Base-by-base conservation (phyloP, 1,140 invertebrate genomes). In the Plectrocnemia conspersa region DNA sequence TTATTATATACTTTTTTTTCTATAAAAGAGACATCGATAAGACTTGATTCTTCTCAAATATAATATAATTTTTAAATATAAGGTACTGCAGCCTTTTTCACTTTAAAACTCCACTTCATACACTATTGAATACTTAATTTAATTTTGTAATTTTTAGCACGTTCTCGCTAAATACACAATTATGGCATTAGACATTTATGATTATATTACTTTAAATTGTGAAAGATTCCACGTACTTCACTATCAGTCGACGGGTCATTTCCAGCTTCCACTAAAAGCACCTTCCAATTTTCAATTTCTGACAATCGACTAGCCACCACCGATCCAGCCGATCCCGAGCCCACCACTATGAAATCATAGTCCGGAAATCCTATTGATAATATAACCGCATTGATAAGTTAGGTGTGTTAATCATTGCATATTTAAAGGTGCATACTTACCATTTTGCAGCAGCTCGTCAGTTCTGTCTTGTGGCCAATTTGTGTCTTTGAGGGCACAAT, bases 401-500 rank as follows among this genome's bases (percentile, higher is more conserved):
- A 35, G 11, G 3, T 13, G n/a, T n/a, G n/a, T n/a, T n/a, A n/a
- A n/a, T n/a, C n/a, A n/a, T n/a, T n/a, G n/a, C n/a, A n/a, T n/a
- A n/a, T n/a, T n/a, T n/a, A n/a, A n/a, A n/a, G n/a, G n/a, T n/a
- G n/a, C 19, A 18, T 35, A n/a, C 25, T 44, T 27, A 45, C 80
- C 69, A 2, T 47, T 18, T 47, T 62, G 27, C 1, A 66, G 44
- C 35, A 84, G 58, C 27, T 75, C 73, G 5, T 76, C 70, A 2
- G 75, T 77, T 25, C 70, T 70, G 24, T 82, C 79, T 4, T 64
- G 44, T 0, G 77, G 79, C 65, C 79, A 77, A 1, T 68, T 21
- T 77, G 73, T 2, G 64, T 79, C 77, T 1, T 77, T 74, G 3
- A 83, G 52, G 1, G 65, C 63, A 46, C 80, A 83, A 48, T 82